Percentiles rank a stretch among this genome's conserved stretches.
Conservation (phyloP, 2,797 vertebrate genomes). For the Sorex maritimensis region DNA sequence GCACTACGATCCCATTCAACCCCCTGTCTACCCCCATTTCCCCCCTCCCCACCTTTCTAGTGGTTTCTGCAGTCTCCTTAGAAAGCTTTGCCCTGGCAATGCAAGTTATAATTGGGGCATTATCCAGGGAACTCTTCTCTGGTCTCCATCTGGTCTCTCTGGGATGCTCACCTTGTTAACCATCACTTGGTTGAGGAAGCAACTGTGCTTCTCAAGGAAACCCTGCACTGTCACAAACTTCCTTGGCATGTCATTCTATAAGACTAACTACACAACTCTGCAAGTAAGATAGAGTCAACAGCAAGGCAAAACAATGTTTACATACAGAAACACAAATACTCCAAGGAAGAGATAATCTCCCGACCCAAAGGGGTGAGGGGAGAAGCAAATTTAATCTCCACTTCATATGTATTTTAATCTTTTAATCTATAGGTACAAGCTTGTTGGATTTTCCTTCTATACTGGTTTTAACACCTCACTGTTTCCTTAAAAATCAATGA, state of each 20-base stretch:
- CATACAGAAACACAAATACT: conserved; percentile 13
- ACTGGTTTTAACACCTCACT: not conserved
- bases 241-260: not conserved
- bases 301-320: conserved; percentile 5
- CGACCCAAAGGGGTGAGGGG: not conserved
- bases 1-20: not conserved
- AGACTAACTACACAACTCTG: conserved; percentile 4
- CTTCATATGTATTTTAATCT: conserved; percentile 46
- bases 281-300: not conserved
- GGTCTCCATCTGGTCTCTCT: not conserved
- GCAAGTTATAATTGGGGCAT: rapidly evolving
- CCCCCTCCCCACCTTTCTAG: not conserved
- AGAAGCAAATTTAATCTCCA: conserved; percentile 1
- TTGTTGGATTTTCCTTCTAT: conserved; percentile 27
- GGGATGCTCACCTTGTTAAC: not conserved
- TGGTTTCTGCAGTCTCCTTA: not conserved
- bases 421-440: not conserved
- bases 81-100: not conserved
- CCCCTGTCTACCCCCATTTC: not conserved
- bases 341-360: not conserved
- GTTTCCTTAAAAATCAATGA: conserved; percentile 13
- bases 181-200: not conserved
- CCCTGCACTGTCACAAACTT: not conserved
- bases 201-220: not conserved
- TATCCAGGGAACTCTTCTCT: not conserved